Base-by-base conservation (phyloP, 2,888 invertebrate species). In the Agonum fuliginosum region DNA sequence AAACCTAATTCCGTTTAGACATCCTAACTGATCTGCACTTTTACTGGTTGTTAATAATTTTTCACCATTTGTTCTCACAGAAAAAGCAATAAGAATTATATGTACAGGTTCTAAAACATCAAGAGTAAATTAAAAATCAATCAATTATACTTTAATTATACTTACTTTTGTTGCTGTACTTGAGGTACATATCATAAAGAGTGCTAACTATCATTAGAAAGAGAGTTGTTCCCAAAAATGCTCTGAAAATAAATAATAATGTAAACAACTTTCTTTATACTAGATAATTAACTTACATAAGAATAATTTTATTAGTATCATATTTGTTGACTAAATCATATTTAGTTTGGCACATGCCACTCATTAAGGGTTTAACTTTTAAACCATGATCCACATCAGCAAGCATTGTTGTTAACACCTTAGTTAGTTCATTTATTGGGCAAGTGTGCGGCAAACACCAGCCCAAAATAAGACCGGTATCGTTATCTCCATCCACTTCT, bases 1-100 rank as follows among this genome's bases (percentile, higher is more conserved):
- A 0, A 86, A 83, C 79, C 88, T 83, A 37, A 89, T 85, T 1
- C 89, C 89, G 76, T 88, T 86, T 2, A 89, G 81, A 80, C 89
- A 89, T 54, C 87, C 85, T 27, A 89, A 79, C 0, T 87, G 83
- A 1, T 85, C 86, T 0, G 87, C 81, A 4, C 83, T 82, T 0
- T 83, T 81, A 34, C 83, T 85, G 79, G 87, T 86, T 0, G 83
- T 83, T 3, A 88, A 81, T 54, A 88, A 83, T 0, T 87, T 85
- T 2, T 83, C 83, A 0, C 86, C 87, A 80, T 89, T 89, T 0
- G 87, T 86, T 78, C 87, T 86, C 0, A 87, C 78, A 0, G 88
- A 89, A 81, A 89, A 89, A 5, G 82, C 80, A 10, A 81, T 72
- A 10, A 82, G 67, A 24, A 81, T 6, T 17, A 76, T 70, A 78